These are phyloP conservation scores for Calephelis perditalis DNA, from an alignment of 2,888 invertebrate genomes.

Conservation along the genomic window DNA sequence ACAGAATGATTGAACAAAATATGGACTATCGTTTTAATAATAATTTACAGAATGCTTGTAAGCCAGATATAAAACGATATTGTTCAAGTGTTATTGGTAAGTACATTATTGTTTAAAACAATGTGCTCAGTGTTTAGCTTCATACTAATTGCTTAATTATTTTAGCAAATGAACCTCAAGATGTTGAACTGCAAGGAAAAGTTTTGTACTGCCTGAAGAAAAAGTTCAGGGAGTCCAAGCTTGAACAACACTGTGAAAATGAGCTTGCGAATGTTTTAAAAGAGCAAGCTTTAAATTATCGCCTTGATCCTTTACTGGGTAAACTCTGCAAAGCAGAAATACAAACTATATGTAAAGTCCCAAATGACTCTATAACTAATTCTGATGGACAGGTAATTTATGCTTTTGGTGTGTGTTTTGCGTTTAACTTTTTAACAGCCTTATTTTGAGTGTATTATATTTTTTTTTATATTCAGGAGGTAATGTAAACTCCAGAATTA, in stretches of 20 bases:
- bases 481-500: too few species aligned
- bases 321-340: conserved; percentile 88
- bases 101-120: conserved; percentile 29
- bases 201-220: conserved; percentile 89
- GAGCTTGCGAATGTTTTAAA: conserved; percentile 90
- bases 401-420: too few species aligned
- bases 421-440: too few species aligned
- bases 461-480: too few species aligned
- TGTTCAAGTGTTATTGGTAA: conserved; percentile 68
- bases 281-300: conserved; percentile 93
- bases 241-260: conserved; percentile 87
- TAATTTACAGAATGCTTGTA: conserved; percentile 88
- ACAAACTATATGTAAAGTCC: conserved; percentile 79
- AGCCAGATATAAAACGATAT: conserved; percentile 86
- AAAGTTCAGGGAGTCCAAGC: conserved; percentile 85
- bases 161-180: conserved; percentile 71
- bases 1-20: conserved; percentile 93
- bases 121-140: conserved; percentile 4
- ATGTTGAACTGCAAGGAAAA: conserved; percentile 89
- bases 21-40: conserved; percentile 94
- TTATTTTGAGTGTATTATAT: too few species aligned
- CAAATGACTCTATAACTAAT: conserved; percentile 61
- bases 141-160: conserved; percentile 26
- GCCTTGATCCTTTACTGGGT: conserved; percentile 91
- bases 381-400: conserved; percentile 65